Evolutionary conservation across 2,888 invertebrate species (phyloP), one percentile per base, ranked within the genome.

Genomic region (Horisme vitalbata): DNA sequence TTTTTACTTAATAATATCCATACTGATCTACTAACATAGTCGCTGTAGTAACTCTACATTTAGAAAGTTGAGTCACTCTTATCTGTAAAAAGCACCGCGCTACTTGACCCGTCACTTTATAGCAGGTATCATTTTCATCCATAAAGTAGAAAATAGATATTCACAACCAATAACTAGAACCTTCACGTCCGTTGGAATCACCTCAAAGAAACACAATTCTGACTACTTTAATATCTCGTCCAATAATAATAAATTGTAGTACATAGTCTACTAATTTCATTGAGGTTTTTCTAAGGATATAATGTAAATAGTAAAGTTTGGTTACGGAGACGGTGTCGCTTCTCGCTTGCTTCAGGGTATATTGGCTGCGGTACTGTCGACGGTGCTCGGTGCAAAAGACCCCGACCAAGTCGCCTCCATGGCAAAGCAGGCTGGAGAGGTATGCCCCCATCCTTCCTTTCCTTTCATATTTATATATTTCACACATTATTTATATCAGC

Each of bases 371-470:
- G 94, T 97, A 88, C 93, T 97, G 91, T 95, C 96, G 84, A 94
- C 95, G 89, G 92, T 97, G 91, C 93, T 97, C 91, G 96, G 96
- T 91, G 93, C 94, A 89, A 95, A 95, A 93, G 95, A 97, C 91
- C 96, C 96, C 80, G 94, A 95, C 88, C 96, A 96, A 91, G 95
- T 96, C 89, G 94, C 96, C 91, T 94, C 94, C 91, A 95, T 97
- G 95, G 97, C 96, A 91, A 96, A 96, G 91, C 96, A 97, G 91
- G 96, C 97, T 89, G 95, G 96, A 90, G 96, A 97, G 96, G 97
- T 97, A 94, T 93, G 95, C 92, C 83, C 74, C 79, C 76, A 75
- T 73, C 84, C 79, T 79, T 79, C 83, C 84, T 79, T 74, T 61
- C 77, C 75, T 73, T 71, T 71, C 57, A 71, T 60, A 71, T 64